Percentiles rank a stretch among this genome's conserved stretches.
These are phyloP conservation scores for Caenorhabditis elegans DNA, from an alignment of 1,140 invertebrate species.

Conservation along the genomic window WBcel235 BX284605.5:11352501-11353000, in stretches of 20 bases:
- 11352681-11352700: background rate
- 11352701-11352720: background rate
- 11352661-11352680: background rate
- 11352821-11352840: background rate
- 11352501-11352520: too few species aligned
- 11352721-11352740: background rate
- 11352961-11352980: background rate
- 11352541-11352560: too few species aligned
- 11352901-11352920: slow-evolving; percentile 43
- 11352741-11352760: background rate
- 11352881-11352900: slow-evolving; percentile 41
- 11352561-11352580: too few species aligned
- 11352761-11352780: background rate
- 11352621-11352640: background rate
- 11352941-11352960: slow-evolving; percentile 22
- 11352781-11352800: background rate
- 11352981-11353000: slow-evolving; percentile 10
- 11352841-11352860: slow-evolving; percentile 45
- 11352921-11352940: slow-evolving; percentile 24
- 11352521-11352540: too few species aligned
- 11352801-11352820: background rate
- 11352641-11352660: background rate
- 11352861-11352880: slow-evolving; percentile 41
- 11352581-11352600: too few species aligned
- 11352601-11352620: too few species aligned